A percentile compares a stretch with the other conserved stretches of the same genome.
Conservation (phyloP, 1,140 invertebrate genomes). For the Lordiphosa mommai region DNA sequence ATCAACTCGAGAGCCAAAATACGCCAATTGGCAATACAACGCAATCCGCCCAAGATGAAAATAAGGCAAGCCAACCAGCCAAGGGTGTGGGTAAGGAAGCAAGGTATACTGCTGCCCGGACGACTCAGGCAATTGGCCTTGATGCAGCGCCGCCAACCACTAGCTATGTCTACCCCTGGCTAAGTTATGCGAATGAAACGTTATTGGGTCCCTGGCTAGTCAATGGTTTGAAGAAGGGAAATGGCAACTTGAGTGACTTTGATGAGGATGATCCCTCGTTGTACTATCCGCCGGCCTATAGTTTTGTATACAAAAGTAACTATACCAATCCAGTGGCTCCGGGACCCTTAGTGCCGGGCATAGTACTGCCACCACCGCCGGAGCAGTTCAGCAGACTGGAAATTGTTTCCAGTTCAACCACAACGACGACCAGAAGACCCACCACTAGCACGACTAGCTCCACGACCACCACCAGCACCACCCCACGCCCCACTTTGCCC, state of each 20-base stretch:
- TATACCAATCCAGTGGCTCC: constrained; percentile 89
- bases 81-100: constrained; percentile 43
- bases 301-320: constrained; percentile 89
- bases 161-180: constrained; percentile 73
- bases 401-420: constrained; percentile 7
- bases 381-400: constrained; percentile 86
- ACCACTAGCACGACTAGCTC: constrained; percentile 6
- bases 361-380: constrained; percentile 91
- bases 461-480: constrained; percentile 11
- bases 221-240: constrained; percentile 65
- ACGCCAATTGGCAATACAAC: constrained; percentile 71
- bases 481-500: not conserved
- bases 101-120: constrained; percentile 74
- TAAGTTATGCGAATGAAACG: constrained; percentile 71
- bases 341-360: constrained; percentile 91
- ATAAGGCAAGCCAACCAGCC: constrained; percentile 30
- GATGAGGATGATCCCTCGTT: constrained; percentile 94
- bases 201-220: constrained; percentile 73
- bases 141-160: constrained; percentile 17
- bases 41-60: constrained; percentile 47
- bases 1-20: constrained; percentile 78
- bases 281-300: constrained; percentile 93
- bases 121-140: constrained; percentile 42
- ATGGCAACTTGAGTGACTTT: constrained; percentile 81
- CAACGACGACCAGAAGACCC: constrained; percentile 17